These are phyloP conservation scores for Saxidomus purpurata DNA, from an alignment of 1,140 invertebrate species.

Conservation along the genomic window DNA sequence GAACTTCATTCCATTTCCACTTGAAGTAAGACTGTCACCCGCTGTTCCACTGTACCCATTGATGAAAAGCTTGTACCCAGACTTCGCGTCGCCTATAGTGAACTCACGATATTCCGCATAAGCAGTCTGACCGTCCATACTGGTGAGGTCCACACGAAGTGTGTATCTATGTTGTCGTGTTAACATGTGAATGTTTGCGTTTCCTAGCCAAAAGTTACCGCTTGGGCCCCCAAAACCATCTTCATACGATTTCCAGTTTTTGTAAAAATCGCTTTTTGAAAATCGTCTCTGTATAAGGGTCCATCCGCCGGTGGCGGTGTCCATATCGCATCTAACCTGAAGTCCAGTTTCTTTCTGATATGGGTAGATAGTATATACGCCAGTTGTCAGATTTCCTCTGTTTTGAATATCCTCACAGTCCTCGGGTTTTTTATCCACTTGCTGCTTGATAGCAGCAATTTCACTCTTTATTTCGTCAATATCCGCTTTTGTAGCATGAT, in stretches of 20 bases:
- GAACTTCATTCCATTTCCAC: constrained; percentile 41
- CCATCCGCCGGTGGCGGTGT: background rate
- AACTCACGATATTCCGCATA: constrained; percentile 28
- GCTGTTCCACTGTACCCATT: constrained; percentile 1
- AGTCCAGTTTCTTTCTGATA: background rate
- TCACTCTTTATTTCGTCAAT: background rate
- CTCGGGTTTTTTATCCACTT: background rate
- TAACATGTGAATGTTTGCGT: background rate
- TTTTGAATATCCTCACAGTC: constrained; percentile 13
- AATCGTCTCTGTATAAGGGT: background rate
- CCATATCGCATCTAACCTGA: constrained; percentile 16
- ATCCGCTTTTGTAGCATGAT: background rate
- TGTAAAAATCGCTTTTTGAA: background rate
- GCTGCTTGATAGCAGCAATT: background rate
- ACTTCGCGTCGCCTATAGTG: background rate
- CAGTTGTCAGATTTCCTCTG: background rate
- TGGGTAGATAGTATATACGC: constrained; percentile 1
- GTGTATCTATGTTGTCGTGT: background rate
- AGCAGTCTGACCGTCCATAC: background rate
- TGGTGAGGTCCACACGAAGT: background rate
- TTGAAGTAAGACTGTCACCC: background rate
- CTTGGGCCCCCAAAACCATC: background rate
- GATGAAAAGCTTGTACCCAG: background rate
- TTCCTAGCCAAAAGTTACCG: constrained; percentile 30
- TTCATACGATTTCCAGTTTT: constrained; percentile 12